A percentile compares a stretch with the other conserved stretches of the same genome.
phyloP scores from a whole-genome alignment of 2,113 vertebrate species.

The Rhegmatorhina hoffmannsi region DNA sequence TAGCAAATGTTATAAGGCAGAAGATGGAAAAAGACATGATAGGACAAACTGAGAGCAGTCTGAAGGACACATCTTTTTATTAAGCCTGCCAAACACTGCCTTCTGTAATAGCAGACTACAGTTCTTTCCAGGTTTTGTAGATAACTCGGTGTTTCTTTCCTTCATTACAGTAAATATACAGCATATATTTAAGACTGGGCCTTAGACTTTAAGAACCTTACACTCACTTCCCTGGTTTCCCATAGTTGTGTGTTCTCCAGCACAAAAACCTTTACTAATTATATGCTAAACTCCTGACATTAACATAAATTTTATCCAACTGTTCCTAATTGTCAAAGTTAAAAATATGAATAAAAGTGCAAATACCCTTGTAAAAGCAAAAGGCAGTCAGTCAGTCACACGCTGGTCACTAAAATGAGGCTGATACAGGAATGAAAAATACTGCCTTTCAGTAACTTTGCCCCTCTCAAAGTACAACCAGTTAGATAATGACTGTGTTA shows the following conservation, averaged over 20 bases:
- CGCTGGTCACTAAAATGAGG: background rate
- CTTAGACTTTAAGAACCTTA: background rate
- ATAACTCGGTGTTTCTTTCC: background rate
- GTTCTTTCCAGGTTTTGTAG: background rate
- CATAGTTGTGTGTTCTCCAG: accelerated
- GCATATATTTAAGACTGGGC: background rate
- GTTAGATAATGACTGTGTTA: background rate
- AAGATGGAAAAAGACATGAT: slow-evolving; percentile 52
- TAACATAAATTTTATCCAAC: background rate
- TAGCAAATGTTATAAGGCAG: slow-evolving; percentile 37
- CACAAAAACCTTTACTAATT: background rate
- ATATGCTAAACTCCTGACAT: background rate
- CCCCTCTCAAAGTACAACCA: background rate
- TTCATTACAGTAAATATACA: background rate
- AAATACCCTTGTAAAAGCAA: background rate
- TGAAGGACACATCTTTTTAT: slow-evolving; percentile 48
- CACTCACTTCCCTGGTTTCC: background rate
- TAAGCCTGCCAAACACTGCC: background rate
- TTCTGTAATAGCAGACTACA: background rate
- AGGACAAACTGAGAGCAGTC: slow-evolving; percentile 32
- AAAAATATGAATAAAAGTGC: background rate
- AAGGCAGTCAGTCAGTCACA: background rate
- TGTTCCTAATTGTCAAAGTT: background rate
- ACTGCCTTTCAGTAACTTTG: background rate
- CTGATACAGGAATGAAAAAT: background rate